Conservation (phyloP, 2,113 vertebrate species). For the Ptilorrhoa leucosticta region DNA sequence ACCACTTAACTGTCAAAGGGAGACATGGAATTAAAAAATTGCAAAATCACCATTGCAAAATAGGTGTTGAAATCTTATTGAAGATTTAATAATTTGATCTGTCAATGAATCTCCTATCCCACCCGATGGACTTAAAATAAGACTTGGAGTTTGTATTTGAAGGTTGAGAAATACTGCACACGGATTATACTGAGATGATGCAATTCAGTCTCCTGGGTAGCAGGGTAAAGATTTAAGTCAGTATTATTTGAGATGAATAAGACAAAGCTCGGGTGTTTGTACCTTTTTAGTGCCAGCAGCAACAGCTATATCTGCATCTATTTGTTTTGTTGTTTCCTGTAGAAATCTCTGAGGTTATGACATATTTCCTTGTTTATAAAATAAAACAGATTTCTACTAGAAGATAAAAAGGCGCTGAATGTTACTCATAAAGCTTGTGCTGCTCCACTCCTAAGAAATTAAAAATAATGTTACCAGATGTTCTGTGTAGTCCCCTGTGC, state of each 20-base stretch:
- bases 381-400: neutral
- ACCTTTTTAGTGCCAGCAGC: neutral
- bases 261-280: neutral
- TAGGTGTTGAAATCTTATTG: neutral
- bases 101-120: neutral
- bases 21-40: neutral
- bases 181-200: neutral
- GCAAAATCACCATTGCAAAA: neutral
- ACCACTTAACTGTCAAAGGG: neutral
- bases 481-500: neutral
- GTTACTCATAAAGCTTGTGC: neutral
- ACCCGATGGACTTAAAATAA: neutral
- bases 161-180: neutral
- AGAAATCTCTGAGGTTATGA: neutral
- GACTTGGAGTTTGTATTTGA: neutral
- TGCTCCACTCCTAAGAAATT: neutral
- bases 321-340: neutral
- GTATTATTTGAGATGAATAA: neutral
- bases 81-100: neutral
- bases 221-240: neutral
- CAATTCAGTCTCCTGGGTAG: neutral
- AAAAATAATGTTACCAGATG: conserved; percentile 40
- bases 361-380: conserved; percentile 14
- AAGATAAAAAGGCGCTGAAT: neutral
- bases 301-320: neutral